These are phyloP conservation scores for Anthonomus grandis DNA, from an alignment of 1,140 invertebrate genomes.

Conservation along the genomic window DNA sequence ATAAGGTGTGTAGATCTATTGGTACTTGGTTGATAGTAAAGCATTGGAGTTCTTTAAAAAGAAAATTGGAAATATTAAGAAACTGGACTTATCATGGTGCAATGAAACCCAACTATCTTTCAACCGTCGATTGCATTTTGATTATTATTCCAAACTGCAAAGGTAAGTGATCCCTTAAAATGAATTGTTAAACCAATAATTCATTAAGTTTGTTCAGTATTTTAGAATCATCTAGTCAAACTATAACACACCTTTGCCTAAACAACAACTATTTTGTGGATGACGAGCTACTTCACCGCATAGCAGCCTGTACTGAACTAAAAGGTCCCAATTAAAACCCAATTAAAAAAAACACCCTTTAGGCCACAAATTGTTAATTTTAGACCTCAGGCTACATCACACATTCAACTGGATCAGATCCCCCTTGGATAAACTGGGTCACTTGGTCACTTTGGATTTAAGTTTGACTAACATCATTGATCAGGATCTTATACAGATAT, in stretches of 20 bases:
- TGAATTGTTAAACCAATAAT: background rate
- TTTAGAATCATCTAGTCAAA: constrained; percentile 37
- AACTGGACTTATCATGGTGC: constrained; percentile 85
- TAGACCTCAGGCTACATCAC: constrained; percentile 28
- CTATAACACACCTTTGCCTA: constrained; percentile 41
- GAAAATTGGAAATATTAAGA: constrained; percentile 67
- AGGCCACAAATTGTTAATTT: background rate
- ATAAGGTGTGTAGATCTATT: too few species aligned
- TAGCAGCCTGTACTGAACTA: constrained; percentile 34
- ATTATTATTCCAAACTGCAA: constrained; percentile 14
- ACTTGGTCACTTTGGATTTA: constrained; percentile 71
- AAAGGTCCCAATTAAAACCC: constrained; percentile 25
- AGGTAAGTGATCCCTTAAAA: constrained; percentile 2
- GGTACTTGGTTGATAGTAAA: constrained; percentile 50
- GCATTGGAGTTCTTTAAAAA: constrained; percentile 52
- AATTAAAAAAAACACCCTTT: too few species aligned
- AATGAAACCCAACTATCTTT: constrained; percentile 57
- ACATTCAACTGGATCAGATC: constrained; percentile 20
- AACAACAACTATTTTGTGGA: constrained; percentile 38
- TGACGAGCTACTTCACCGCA: constrained; percentile 24
- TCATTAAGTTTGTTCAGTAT: constrained; percentile 14
- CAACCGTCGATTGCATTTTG: constrained; percentile 10
- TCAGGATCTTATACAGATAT: constrained; percentile 59
- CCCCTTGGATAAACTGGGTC: constrained; percentile 52
- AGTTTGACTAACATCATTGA: constrained; percentile 69